Evolutionary conservation across 2,888 invertebrate species (phyloP), one percentile per base, ranked within the genome.

Genomic region (Matsumyia berberina): DNA sequence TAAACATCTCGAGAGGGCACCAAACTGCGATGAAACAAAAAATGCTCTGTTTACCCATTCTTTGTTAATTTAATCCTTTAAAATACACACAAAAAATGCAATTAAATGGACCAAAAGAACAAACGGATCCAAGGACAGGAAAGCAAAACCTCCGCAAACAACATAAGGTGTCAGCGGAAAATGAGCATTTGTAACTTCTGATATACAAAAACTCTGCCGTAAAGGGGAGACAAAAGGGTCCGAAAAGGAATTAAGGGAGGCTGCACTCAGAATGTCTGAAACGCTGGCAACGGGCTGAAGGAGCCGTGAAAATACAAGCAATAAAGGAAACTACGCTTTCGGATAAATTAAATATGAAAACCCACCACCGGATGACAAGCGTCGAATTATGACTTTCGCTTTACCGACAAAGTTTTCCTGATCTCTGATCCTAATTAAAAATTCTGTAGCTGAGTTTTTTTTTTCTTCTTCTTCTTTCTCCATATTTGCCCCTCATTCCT

Each of bases 401-500:
- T 74, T 66, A 46, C 74, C 55, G 37, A 74, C 64, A 31, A 74
- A 74, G 64, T 74, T 74, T 74, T 66, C 74, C 51, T 74, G 64
- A 74, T 74, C 74, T 74, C 64, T 74, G 74, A 74, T 57, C 74
- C 74, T 74, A 74, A 74, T 74, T 74, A 74, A 74, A 74, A 74
- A 64, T 66, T 44, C 64, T 64, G 46, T 55, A 66, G 46, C 44
- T 46, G 12, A 57, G 19, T 39, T 67, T 74, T 74, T 74, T 15
- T 57, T n/a, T n/a, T n/a, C n/a, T n/a, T n/a, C n/a, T n/a, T n/a
- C n/a, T n/a, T n/a, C n/a, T n/a, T n/a, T n/a, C n/a, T 57, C 17
- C 46, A 19, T 64, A 31, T 73, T 62, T 64, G 44, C 33, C 55
- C 24, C 29, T 55, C 53, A 37, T 62, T n/a, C 55, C 57, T 24